A percentile compares a stretch with the other conserved stretches of the same genome.
Conservation (phyloP, 2,797 vertebrate genomes). For the Rhabdophis nuchalis region DNA sequence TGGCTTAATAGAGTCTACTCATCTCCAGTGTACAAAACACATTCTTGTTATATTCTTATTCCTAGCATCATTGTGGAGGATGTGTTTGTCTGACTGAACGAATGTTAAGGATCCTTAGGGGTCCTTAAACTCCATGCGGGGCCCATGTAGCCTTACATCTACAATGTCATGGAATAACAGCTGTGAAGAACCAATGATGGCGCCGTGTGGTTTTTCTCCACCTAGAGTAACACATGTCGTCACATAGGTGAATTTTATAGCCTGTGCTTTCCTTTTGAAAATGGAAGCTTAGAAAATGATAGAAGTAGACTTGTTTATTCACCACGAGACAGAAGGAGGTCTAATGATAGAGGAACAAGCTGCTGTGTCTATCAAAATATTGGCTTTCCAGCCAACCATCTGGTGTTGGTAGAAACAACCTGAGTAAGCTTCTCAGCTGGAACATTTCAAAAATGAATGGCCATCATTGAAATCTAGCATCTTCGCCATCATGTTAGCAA, state of each 20-base stretch:
- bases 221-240: background rate
- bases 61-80: background rate
- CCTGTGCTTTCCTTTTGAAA: constrained; percentile 23
- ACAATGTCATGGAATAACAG: background rate
- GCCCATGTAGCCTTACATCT: background rate
- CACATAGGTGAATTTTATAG: background rate
- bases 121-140: background rate
- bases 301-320: constrained; percentile 58
- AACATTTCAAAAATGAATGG: constrained; percentile 78
- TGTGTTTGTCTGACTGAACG: background rate
- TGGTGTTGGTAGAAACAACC: constrained; percentile 69
- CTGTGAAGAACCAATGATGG: background rate
- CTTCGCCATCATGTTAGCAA: constrained; percentile 68
- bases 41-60: background rate
- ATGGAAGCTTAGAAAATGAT: constrained; percentile 29
- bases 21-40: accelerated
- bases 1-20: too few species aligned
- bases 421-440: constrained; percentile 73
- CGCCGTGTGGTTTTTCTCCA: background rate
- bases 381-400: constrained; percentile 75
- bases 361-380: constrained; percentile 69
- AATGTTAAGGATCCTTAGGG: background rate
- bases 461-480: constrained; percentile 70
- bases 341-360: constrained; percentile 64
- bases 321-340: constrained; percentile 52